Evolutionary conservation across 2,797 vertebrate species (phyloP).

Genomic region (Capromys pilorides): DNA sequence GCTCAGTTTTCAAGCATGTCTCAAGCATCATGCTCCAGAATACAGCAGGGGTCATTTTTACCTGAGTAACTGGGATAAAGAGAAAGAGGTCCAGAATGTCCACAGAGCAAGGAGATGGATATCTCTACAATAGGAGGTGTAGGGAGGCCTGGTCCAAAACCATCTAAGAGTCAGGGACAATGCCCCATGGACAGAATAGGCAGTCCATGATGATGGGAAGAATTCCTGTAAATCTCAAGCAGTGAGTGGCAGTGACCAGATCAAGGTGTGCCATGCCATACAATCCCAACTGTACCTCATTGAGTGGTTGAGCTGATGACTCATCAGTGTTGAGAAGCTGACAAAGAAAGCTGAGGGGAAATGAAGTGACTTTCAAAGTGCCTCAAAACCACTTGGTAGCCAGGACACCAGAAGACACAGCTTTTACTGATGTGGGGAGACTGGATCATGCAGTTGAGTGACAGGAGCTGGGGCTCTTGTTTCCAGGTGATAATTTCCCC

Average conservation of each 20-base stretch:
- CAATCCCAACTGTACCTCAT: rapidly evolving
- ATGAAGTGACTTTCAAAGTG: neutral
- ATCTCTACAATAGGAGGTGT: neutral
- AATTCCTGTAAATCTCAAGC: neutral
- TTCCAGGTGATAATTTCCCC: neutral
- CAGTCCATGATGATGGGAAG: neutral
- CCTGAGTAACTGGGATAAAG: neutral
- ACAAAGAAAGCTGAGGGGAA: neutral
- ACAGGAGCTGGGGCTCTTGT: neutral
- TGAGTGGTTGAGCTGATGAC: neutral
- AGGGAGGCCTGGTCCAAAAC: neutral
- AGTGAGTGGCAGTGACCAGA: neutral
- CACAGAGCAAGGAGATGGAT: neutral
- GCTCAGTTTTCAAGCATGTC: slow-evolving; percentile 47
- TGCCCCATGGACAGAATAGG: neutral
- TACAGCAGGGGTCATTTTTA: neutral
- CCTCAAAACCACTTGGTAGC: neutral
- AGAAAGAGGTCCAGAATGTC: neutral
- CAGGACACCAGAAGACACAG: neutral
- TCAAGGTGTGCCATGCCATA: neutral
- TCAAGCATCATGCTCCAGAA: neutral
- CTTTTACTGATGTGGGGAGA: neutral
- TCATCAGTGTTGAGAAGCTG: neutral
- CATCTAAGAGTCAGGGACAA: neutral
- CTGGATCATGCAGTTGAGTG: neutral